Evolutionary conservation across 2,797 vertebrate genomes (phyloP).

Genomic region (Dicrostonyx torquatus): DNA sequence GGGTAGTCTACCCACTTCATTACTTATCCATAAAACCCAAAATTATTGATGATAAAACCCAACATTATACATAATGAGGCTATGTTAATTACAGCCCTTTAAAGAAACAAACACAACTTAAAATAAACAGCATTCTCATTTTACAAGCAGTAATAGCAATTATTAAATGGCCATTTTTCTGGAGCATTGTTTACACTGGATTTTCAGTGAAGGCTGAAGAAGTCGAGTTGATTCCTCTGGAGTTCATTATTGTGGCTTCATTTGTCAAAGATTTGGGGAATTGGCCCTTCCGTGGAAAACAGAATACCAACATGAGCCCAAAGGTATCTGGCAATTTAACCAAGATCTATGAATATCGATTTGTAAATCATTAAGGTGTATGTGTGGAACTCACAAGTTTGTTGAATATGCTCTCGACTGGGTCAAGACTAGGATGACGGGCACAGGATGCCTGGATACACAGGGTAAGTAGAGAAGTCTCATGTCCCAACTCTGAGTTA

Average conservation of each 20-base stretch:
- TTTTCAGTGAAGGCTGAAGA: slow-evolving; percentile 44
- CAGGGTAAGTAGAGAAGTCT: neutral
- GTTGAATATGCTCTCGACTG: neutral
- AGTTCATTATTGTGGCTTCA: neutral
- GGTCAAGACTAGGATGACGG: neutral
- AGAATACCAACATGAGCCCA: neutral
- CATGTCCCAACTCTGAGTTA: too few species aligned
- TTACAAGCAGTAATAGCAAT: slow-evolving; percentile 60
- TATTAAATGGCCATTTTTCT: slow-evolving; percentile 56
- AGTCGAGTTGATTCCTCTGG: neutral
- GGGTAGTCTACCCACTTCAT: slow-evolving; percentile 49
- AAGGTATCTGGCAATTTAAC: neutral
- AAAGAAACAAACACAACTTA: slow-evolving; percentile 58
- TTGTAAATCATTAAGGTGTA: neutral
- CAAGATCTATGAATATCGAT: slow-evolving; percentile 8
- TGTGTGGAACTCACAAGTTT: neutral
- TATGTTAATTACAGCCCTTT: slow-evolving; percentile 70
- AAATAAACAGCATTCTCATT: slow-evolving; percentile 63
- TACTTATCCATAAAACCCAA: slow-evolving; percentile 66
- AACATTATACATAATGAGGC: slow-evolving; percentile 65
- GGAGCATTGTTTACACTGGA: slow-evolving; percentile 29
- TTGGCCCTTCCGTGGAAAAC: neutral
- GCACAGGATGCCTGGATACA: neutral
- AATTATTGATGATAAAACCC: slow-evolving; percentile 77
- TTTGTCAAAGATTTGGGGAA: neutral